phyloP scores from a whole-genome alignment of 2,113 vertebrate species.

The Hemiscyllium ocellatum region DNA sequence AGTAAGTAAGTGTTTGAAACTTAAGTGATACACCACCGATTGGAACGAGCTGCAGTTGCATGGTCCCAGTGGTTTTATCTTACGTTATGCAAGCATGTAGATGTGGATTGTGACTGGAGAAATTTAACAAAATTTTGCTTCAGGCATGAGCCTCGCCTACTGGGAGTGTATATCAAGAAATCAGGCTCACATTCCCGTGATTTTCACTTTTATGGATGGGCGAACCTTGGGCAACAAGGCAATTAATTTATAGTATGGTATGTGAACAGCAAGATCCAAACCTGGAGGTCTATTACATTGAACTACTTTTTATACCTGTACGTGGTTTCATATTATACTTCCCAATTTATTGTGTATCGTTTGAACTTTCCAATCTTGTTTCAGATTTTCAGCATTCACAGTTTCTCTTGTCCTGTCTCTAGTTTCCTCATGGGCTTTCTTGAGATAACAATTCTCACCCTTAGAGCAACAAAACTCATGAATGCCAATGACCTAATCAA shows the following conservation, averaged over 20 bases:
- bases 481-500: conserved; percentile 2
- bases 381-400: neutral
- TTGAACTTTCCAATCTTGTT: neutral
- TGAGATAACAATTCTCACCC: neutral
- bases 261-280: neutral
- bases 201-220: neutral
- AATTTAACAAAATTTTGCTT: neutral
- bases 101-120: neutral
- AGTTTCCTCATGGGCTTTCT: neutral
- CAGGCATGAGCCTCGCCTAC: neutral
- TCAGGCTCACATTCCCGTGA: neutral
- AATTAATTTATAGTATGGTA: neutral
- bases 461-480: neutral
- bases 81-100: neutral
- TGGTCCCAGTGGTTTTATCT: neutral
- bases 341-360: neutral
- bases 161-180: neutral
- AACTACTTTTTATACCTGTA: neutral
- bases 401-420: neutral
- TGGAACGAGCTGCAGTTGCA: neutral
- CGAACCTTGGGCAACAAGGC: neutral
- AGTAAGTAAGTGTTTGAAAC: neutral
- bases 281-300: neutral
- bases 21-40: neutral
- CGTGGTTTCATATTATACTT: neutral